A percentile compares a stretch with the other conserved stretches of the same genome.
Evolutionary conservation across 2,113 vertebrate genomes (phyloP).

Genomic region (Actenoides hombroni): DNA sequence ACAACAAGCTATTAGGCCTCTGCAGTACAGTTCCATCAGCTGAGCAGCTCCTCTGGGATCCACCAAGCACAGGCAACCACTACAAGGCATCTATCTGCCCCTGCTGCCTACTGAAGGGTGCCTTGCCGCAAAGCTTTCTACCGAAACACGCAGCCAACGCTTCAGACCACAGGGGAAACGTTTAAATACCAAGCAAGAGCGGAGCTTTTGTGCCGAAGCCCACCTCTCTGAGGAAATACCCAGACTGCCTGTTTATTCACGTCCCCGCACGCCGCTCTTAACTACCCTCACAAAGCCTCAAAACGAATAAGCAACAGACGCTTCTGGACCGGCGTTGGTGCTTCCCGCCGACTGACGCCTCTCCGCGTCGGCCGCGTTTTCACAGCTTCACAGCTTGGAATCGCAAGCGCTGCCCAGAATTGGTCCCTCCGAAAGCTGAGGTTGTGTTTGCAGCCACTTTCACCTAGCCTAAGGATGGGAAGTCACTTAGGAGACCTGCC

Average conservation of each 20-base stretch:
- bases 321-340: neutral
- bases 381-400: neutral
- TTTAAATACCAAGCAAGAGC: neutral
- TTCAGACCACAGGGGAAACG: neutral
- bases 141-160: fast-evolving
- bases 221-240: neutral
- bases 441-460: neutral
- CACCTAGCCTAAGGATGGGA: neutral
- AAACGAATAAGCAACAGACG: neutral
- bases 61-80: neutral
- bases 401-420: neutral
- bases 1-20: neutral
- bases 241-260: neutral
- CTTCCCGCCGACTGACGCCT: neutral
- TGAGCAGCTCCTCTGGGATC: neutral
- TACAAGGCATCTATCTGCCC: neutral
- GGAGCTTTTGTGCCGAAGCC: neutral
- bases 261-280: neutral
- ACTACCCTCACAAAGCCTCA: neutral
- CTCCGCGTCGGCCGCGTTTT: neutral
- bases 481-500: neutral
- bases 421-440: neutral
- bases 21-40: neutral
- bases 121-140: neutral
- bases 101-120: fast-evolving